phyloP scores from a whole-genome alignment of 2,888 invertebrate species.

The Octonoba sinensis region DNA sequence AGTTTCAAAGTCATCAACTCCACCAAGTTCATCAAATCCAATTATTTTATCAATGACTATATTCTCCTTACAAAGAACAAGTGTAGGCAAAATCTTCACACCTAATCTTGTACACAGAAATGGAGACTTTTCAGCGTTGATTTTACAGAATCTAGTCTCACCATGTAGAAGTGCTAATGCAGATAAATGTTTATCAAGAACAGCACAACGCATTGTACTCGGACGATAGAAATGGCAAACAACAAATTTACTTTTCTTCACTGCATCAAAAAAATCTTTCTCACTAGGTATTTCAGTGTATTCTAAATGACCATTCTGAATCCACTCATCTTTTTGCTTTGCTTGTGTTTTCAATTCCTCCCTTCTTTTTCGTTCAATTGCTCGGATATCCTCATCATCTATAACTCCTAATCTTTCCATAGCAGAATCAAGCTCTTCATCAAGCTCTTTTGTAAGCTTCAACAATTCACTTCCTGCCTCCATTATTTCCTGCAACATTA shows the following conservation, averaged over 20 bases:
- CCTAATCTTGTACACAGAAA: conserved; percentile 89
- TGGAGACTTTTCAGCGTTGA: conserved; percentile 91
- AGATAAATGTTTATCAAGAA: conserved; percentile 93
- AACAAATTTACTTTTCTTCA: conserved; percentile 90
- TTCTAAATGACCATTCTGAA: conserved; percentile 87
- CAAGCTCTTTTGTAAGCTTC: conserved; percentile 77
- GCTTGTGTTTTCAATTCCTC: conserved; percentile 87
- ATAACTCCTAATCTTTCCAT: conserved; percentile 86
- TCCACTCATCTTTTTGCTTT: conserved; percentile 85
- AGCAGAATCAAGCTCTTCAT: conserved; percentile 89
- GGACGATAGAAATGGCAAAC: conserved; percentile 93
- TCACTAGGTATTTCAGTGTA: conserved; percentile 90
- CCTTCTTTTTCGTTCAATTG: conserved; percentile 83
- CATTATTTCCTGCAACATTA: not conserved
- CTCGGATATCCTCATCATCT: conserved; percentile 86
- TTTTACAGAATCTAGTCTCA: conserved; percentile 84
- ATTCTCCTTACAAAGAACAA: conserved; percentile 86
- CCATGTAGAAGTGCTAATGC: conserved; percentile 88
- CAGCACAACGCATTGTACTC: conserved; percentile 86
- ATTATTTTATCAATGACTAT: conserved; percentile 93
- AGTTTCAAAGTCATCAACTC: conserved; percentile 92
- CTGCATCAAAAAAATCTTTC: conserved; percentile 91
- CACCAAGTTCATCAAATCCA: conserved; percentile 94
- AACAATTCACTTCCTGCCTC: conserved; percentile 7
- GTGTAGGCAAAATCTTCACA: conserved; percentile 91